Conservation (phyloP, 1,140 invertebrate species). For the Tenebrio molitor region DNA sequence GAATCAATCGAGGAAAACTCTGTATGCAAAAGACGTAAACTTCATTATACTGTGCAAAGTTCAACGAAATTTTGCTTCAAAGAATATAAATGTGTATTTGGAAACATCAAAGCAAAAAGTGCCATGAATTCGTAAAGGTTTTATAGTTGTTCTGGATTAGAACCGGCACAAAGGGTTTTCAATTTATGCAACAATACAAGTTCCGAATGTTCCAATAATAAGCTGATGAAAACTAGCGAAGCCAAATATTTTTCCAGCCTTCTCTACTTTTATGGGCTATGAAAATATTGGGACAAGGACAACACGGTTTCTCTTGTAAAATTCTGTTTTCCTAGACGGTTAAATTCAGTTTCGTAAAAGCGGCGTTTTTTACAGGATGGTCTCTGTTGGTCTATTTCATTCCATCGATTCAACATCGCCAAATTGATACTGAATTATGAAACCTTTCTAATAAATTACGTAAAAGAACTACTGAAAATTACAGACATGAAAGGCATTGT, state of each 20-base stretch:
- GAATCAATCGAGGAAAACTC: constrained; percentile 6
- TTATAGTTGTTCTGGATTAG: neutral
- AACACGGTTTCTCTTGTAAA: neutral
- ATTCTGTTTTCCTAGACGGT: neutral
- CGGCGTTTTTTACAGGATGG: neutral
- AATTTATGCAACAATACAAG: constrained; percentile 4
- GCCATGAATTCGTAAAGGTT: constrained; percentile 2
- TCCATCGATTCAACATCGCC: too few relatives aligned
- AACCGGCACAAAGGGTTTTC: neutral
- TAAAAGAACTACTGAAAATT: too few relatives aligned
- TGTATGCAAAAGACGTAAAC: constrained; percentile 9
- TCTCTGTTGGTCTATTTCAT: neutral
- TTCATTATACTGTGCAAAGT: constrained; percentile 19
- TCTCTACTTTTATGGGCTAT: neutral
- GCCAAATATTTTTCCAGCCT: too few relatives aligned
- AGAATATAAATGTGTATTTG: constrained; percentile 10
- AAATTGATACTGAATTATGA: too few relatives aligned
- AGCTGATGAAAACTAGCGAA: neutral
- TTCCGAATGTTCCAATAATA: neutral
- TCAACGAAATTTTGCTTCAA: constrained; percentile 26
- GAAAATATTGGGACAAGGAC: neutral
- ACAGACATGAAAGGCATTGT: too few relatives aligned
- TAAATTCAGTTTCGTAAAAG: neutral
- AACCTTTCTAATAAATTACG: too few relatives aligned
- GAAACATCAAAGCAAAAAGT: constrained; percentile 34